Evolutionary conservation across 1,140 invertebrate species (phyloP), one percentile per base, ranked within the genome.

Genomic region (Pseudomyrmex pallidus): DNA sequence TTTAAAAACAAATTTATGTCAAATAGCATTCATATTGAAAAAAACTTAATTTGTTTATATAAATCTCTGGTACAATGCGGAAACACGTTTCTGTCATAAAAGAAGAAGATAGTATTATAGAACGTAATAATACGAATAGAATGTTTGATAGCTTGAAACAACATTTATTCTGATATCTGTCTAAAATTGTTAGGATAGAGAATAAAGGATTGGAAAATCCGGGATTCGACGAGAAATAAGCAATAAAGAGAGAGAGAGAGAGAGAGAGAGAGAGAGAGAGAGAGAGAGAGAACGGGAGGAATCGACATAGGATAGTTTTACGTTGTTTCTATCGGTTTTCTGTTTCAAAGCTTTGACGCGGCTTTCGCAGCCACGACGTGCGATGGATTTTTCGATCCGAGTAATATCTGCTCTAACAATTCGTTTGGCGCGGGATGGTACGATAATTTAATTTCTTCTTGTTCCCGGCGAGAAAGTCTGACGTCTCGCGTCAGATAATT

Each of bases 301-400:
- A 72, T 72, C 68, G 52, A 72, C 22, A 44, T 20, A 56, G 68
- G 64, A 70, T 78, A 78, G 66, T 59, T 68, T 80, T 67, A 68
- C 76, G 54, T 80, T 80, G 76, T 80, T 59, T 48, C 74, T 64
- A 64, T 76, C 76, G 54, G 66, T 80, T 80, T 80, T 80, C 66
- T 80, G 54, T 80, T 80, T 80, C 66, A 80, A 80, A 80, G 76
- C 66, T 80, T 80, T 80, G 54, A 80, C 54, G 66, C 54, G 54
- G 63, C 66, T 80, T 80, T 80, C 22, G 20, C 10, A 57, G 15
- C 54, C 52, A 8, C 44, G 8, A 80, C 20, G 17, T 67, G 15
- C 44, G 17, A 80, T 80, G 54, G 54, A 80, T 80, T 80, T 80
- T 70, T 61, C 66, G 46, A 76, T 54, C 48, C 17, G 61, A 46